Evolutionary conservation across 2,113 vertebrate genomes (phyloP), one percentile per base, ranked within the genome.

Genomic region (Pholis gunnellus): DNA sequence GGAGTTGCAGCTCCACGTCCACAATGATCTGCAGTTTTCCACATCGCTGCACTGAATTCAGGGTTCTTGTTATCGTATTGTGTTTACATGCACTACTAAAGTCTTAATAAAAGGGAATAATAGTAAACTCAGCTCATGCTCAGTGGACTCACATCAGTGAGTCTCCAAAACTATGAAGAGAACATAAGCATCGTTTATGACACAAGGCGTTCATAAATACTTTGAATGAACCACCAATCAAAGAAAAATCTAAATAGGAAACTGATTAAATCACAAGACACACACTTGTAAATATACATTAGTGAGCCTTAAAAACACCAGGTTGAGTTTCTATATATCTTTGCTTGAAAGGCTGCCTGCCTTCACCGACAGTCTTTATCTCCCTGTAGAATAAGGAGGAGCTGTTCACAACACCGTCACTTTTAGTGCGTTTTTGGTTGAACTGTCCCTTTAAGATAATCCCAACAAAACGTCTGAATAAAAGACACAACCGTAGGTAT

Each of bases 11-110:
- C 20, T 18, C 14, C 25, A 6, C 22, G 4, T 22, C 38, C 61
- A 22, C 5, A 22, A 0, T 25, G 3, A 64, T 9, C 40, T 36
- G 57, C 44, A 10, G 57, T 71, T 56, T 9, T 6, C 1, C 14
- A 25, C 9, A 18, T 44, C 25, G 22, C n/a, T 7, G 14, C 56
- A 27, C 13, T 59, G 25, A 59, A 29, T 59, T 59, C 56, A 59
- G 54, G 54, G 54, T 27, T 57, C 20, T 13, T 13, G 67, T 1
- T 54, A 57, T 56, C 34, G 40, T 81, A 66, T 64, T 85, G 56
- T 85, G 61, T 73, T 70, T 91, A 85, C 88, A 91, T 88, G 79
- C 68, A 83, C 71, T 84, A 73, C 38, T 50, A 20, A 73, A 31
- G 9, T 82, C 59, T 78, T 78, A 82, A 72, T 72, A 83, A 90